Evolutionary conservation across 2,113 vertebrate species (phyloP), one percentile per base, ranked within the genome.

Genomic region (Megaceryle torquata): DNA sequence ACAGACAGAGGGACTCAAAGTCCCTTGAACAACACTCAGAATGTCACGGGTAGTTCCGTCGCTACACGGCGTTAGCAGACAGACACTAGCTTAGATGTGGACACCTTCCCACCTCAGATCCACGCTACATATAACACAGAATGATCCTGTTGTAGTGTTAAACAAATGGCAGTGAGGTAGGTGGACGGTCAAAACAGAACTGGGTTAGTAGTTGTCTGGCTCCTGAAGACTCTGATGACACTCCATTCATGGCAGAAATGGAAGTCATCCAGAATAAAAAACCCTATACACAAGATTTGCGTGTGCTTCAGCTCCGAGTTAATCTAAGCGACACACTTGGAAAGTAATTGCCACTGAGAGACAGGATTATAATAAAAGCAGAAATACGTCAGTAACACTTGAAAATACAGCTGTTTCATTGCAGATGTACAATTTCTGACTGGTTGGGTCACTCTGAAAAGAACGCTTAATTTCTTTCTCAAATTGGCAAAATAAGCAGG

Each of bases 401-500:
- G 26, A 88, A 95, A 92, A 53, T 69, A 65, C 65, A 87, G 87
- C 53, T 19, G 2, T 77, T 89, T 91, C 65, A 70, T 82, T 81
- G 87, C 83, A 91, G 64, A 96, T 67, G 90, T 64, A 72, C 65
- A 70, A 75, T 83, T 89, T 88, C 89, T 95, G 87, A 63, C 79
- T 81, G 87, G 31, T n/a, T 92, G 72, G 91, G 82, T 91, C 89
- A 96, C 87, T 92, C 78, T 74, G 59, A 63, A 54, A 88, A 88
- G 54, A 96, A 68, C 44, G 46, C 35, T 63, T 94, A 37, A 93
- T 93, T 93, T 93, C 69, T 89, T 79, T 93, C 93, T 65, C 75
- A 80, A 95, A 67, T 54, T 92, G 91, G 92, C 93, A 85, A 95
- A 96, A 88, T 72, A 87, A 92, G 79, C 64, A 86, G 96, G 76